These are phyloP conservation scores for Xenopus laevis DNA, from an alignment of 2,113 vertebrate species.

Conservation along the genomic window DNA sequence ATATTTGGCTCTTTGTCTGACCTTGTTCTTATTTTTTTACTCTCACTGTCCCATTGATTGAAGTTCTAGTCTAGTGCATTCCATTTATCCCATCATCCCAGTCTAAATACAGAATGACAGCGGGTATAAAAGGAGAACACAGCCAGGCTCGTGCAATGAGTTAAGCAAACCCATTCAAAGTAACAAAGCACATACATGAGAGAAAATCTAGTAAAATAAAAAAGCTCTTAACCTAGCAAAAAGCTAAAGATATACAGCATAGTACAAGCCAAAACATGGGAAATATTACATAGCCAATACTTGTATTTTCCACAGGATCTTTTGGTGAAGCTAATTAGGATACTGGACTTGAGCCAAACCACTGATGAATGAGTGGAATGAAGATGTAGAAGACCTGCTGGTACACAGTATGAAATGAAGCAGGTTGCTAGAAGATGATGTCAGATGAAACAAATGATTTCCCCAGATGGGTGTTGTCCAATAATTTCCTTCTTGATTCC, in stretches of 20 bases:
- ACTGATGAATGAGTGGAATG: slow-evolving; percentile 8
- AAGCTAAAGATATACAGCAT: not conserved
- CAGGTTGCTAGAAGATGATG: not conserved
- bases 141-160: no score
- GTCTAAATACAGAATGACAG: no score
- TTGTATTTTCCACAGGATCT: not conserved
- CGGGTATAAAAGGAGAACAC: no score
- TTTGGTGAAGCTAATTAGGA: not conserved
- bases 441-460: slow-evolving; percentile 7
- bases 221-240: no score
- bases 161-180: no score
- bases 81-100: no score
- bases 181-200: no score
- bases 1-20: no score
- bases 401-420: not conserved
- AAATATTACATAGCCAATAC: not conserved
- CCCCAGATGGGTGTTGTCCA: slow-evolving; percentile 24
- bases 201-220: no score
- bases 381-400: not conserved
- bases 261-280: not conserved
- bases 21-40: no score
- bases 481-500: slow-evolving; percentile 20
- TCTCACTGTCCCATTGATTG: no score
- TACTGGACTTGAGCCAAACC: not conserved
- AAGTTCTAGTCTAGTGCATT: no score